Evolutionary conservation across 2,888 invertebrate genomes (phyloP).

Genomic region (Venustoraphidia nigricollis): DNA sequence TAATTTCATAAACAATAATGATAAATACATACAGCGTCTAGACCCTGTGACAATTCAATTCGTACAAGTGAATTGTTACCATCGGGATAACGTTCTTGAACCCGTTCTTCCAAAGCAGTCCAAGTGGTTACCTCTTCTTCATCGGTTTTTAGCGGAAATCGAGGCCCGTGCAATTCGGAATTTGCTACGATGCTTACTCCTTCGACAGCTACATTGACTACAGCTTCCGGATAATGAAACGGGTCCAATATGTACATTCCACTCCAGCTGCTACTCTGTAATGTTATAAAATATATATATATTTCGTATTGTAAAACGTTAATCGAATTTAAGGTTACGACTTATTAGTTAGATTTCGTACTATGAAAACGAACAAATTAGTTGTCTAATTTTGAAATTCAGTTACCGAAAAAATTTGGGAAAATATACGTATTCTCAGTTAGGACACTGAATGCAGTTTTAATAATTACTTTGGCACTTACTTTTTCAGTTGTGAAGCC

Average conservation of each 20-base stretch:
- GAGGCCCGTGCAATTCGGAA: constrained; percentile 24
- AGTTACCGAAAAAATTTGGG: background rate
- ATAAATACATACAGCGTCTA: constrained; percentile 40
- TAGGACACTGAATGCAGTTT: background rate
- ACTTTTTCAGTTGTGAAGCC: constrained; percentile 61
- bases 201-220: constrained; percentile 52
- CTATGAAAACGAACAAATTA: background rate
- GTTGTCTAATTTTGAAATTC: background rate
- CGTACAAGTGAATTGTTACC: constrained; percentile 44
- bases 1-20: constrained; percentile 1
- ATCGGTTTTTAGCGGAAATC: constrained; percentile 41
- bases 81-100: constrained; percentile 42
- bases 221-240: constrained; percentile 55
- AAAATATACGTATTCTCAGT: constrained; percentile 1
- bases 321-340: background rate
- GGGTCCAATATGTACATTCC: constrained; percentile 53
- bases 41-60: constrained; percentile 44
- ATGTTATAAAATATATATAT: constrained; percentile 6
- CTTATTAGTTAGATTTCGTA: background rate
- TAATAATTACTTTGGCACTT: constrained; percentile 10
- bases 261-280: constrained; percentile 48
- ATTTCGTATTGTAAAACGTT: too few species aligned
- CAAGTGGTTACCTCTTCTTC: constrained; percentile 46
- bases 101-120: constrained; percentile 37
- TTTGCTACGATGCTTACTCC: constrained; percentile 40